phyloP scores from a whole-genome alignment of 1,140 invertebrate genomes.

The Trialeurodes vaporariorum region DNA sequence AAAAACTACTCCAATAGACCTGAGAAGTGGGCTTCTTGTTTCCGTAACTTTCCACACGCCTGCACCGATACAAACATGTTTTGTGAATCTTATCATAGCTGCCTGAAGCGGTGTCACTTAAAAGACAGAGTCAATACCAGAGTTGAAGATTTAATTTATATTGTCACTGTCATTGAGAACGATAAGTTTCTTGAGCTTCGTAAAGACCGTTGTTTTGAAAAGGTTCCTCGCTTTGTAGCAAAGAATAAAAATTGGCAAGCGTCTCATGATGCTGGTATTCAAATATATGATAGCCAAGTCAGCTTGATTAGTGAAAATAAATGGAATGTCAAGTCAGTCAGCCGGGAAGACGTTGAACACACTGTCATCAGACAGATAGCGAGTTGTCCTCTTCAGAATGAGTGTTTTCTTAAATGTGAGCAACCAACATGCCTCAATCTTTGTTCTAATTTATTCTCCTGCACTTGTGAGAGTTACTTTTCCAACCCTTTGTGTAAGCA shows the following conservation, averaged over 20 bases:
- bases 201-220: neutral
- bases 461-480: neutral
- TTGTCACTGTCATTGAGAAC: neutral
- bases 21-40: neutral
- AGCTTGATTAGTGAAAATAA: neutral
- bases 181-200: neutral
- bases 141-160: neutral
- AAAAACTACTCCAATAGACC: neutral
- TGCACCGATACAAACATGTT: neutral
- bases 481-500: conserved; percentile 8
- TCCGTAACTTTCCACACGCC: conserved; percentile 4
- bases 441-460: neutral
- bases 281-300: neutral
- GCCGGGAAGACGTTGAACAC: neutral
- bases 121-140: neutral
- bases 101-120: neutral
- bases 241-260: neutral
- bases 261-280: neutral
- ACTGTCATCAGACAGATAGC: neutral
- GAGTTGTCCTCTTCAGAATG: neutral
- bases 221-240: neutral
- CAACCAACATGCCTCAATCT: neutral
- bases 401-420: neutral
- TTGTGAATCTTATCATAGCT: neutral
- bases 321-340: neutral